A percentile compares a stretch with the other conserved stretches of the same genome.
These are phyloP conservation scores for Furcifer pardalis DNA, from an alignment of 2,797 vertebrate species.

Conservation along the genomic window DNA sequence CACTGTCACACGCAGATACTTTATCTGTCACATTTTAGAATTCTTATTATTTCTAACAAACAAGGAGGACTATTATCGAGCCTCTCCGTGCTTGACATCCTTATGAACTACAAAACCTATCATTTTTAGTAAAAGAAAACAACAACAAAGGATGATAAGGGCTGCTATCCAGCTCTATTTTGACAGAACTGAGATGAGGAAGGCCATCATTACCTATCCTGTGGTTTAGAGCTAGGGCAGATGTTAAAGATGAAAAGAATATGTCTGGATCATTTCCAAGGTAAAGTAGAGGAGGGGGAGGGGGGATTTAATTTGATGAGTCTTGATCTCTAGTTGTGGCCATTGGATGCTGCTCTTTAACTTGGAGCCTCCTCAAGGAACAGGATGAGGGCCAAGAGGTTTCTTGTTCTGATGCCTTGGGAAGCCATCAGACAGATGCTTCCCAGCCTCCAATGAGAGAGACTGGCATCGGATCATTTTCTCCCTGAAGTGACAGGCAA, in stretches of 20 bases:
- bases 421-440: background rate
- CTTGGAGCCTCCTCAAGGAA: background rate
- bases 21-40: background rate
- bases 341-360: background rate
- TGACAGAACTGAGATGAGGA: background rate
- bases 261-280: background rate
- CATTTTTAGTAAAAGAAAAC: background rate
- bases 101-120: background rate
- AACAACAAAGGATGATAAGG: background rate
- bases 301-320: background rate
- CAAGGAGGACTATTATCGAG: background rate
- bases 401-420: constrained; percentile 26
- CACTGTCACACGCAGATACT: background rate
- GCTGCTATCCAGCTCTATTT: background rate
- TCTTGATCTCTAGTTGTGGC: background rate
- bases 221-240: background rate
- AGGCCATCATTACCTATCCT: background rate
- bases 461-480: background rate
- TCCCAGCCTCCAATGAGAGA: rapidly evolving
- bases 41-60: background rate
- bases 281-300: background rate
- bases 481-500: background rate
- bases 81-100: background rate
- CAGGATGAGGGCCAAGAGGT: constrained; percentile 15
- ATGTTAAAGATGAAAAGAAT: constrained; percentile 2